Conservation (phyloP, 1,140 invertebrate species). For the Pogonomyrmex barbatus region DNA sequence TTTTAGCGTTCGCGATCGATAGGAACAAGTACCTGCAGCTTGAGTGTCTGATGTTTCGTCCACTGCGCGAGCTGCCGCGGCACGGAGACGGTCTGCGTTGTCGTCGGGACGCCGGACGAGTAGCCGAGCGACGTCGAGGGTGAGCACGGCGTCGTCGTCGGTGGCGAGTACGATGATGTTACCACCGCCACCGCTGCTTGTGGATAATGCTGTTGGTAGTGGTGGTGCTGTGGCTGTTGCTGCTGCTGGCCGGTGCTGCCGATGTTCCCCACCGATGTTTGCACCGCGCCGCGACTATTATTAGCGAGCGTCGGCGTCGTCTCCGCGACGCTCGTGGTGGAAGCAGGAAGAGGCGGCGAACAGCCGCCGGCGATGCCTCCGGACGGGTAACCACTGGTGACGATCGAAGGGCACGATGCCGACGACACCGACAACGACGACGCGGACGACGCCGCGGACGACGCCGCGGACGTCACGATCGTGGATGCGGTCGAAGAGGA, state of each 20-base stretch:
- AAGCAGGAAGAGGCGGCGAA: constrained; percentile 70
- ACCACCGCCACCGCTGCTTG: constrained; percentile 65
- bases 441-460: constrained; percentile 10
- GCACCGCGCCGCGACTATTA: constrained; percentile 83
- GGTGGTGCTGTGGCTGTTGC: constrained; percentile 60
- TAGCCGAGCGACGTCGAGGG: constrained; percentile 74
- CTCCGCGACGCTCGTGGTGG: constrained; percentile 63
- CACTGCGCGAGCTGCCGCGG: constrained; percentile 84
- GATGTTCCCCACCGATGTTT: constrained; percentile 77
- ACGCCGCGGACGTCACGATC: constrained; percentile 5
- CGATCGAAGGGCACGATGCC: constrained; percentile 38
- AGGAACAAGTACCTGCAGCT: constrained; percentile 80
- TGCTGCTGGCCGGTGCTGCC: constrained; percentile 66
- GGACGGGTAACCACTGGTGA: constrained; percentile 35
- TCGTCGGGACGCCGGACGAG: constrained; percentile 79
- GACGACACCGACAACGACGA: constrained; percentile 45
- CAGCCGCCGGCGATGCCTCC: constrained; percentile 58
- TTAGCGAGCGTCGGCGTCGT: constrained; percentile 78
- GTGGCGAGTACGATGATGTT: constrained; percentile 65
- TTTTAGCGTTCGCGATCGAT: not conserved
- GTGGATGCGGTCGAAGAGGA: constrained; percentile 24
- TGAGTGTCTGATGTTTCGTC: constrained; percentile 83
- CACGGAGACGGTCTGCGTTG: constrained; percentile 78
- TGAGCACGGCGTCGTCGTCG: constrained; percentile 77
- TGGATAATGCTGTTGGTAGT: constrained; percentile 57